Evolutionary conservation across 2,888 invertebrate genomes (phyloP), one percentile per base, ranked within the genome.

Genomic region (Sinhomidia bicolor): DNA sequence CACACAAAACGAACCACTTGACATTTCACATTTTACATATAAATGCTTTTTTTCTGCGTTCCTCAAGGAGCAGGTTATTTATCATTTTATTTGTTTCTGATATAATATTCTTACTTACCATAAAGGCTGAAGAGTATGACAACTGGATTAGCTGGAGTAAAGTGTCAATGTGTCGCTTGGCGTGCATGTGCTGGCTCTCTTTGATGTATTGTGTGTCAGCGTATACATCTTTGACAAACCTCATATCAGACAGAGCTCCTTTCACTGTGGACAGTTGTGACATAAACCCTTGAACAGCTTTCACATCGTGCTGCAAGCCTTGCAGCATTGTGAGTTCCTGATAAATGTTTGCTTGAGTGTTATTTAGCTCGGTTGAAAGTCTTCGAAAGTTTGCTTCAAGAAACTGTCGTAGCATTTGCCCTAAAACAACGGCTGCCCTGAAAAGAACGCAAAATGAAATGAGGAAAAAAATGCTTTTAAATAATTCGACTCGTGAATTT

Each of bases 351-450:
- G 88, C 83, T 62, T 88, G 88, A 7, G 88, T 88, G 9, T 82
- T 6, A 60, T 88, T 88, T 3, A 89, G 78, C 29, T 89, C 89
- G 9, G 17, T 47, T 23, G 85, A 81, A 32, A 89, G 81, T 17
- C 71, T 71, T n/a, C 89, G 81, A 85, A 89, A 89, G 76, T 85
- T 85, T 5, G 80, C 62, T 79, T 89, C 89, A 10, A 89, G 78
- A 68, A 89, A 89, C 26, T 89, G 85, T n/a, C 89, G 26, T 5
- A 89, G 57, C 78, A 89, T 85, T 85, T 89, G 89, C 14, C 89
- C 89, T 17, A 88, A 47, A 62, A 89, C 71, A 20, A 85, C 89
- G n/a, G 85, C 89, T 17, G 89, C 80, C 14, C 88, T 88, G 32
- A 32, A 82, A 68, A 2, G 68, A 29, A 9, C n/a, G 4, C 36